Evolutionary conservation across 2,113 vertebrate genomes (phyloP).

Genomic region (Chascanopsetta lugubris): DNA sequence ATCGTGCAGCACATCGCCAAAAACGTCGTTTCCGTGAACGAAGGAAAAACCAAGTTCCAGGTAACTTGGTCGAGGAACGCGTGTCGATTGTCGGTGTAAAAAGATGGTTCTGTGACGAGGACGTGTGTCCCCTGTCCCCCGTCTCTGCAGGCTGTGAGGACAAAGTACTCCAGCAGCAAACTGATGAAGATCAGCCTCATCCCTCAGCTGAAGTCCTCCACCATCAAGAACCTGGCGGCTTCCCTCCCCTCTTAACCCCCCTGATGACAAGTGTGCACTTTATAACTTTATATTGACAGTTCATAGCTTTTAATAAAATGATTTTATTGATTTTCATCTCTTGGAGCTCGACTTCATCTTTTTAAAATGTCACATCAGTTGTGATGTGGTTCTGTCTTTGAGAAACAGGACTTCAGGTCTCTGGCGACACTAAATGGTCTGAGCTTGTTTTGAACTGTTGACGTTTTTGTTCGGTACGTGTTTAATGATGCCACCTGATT

Average conservation of each 20-base stretch:
- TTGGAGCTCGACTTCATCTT: too few relatives aligned
- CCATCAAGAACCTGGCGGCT: constrained; percentile 81
- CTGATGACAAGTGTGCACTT: constrained; percentile 67
- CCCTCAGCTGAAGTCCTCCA: constrained; percentile 81
- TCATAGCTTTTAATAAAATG: constrained; percentile 15
- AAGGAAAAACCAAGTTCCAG: constrained; percentile 84
- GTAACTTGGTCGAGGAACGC: constrained; percentile 77
- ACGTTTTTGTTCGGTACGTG: too few relatives aligned
- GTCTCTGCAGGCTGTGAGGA: constrained; percentile 85
- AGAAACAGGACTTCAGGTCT: too few relatives aligned
- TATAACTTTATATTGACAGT: constrained; percentile 37
- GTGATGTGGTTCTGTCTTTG: too few relatives aligned
- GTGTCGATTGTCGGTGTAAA: neutral
- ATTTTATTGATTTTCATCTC: constrained; percentile 21
- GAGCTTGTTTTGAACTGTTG: too few relatives aligned
- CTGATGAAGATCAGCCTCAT: constrained; percentile 88
- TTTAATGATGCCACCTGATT: too few relatives aligned
- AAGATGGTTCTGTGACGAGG: too few relatives aligned
- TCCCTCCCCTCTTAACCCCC: constrained; percentile 69
- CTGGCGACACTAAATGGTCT: too few relatives aligned
- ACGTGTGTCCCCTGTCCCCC: rapidly evolving
- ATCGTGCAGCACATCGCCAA: constrained; percentile 92
- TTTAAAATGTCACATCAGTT: too few relatives aligned
- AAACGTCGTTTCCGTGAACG: constrained; percentile 86
- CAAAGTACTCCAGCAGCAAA: constrained; percentile 88